phyloP scores from a whole-genome alignment of 2,888 invertebrate species.

The Athalia rosae region DNA sequence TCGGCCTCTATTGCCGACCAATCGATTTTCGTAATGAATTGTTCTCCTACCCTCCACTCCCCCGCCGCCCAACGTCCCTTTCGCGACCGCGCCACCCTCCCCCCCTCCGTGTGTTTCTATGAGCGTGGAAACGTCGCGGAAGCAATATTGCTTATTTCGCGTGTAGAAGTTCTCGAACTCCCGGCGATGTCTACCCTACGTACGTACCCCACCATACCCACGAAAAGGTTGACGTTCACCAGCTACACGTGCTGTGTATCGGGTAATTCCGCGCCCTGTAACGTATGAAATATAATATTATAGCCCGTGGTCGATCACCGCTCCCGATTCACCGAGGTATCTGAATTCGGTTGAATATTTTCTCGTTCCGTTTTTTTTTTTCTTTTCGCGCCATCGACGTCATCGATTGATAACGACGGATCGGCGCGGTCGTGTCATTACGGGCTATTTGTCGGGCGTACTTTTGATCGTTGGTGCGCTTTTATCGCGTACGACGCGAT shows the following conservation, averaged over 20 bases:
- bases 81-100: not conserved
- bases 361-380: not conserved
- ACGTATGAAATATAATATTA: too few species aligned
- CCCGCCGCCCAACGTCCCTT: not conserved
- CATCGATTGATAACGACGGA: not conserved
- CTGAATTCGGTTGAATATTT: too few species aligned
- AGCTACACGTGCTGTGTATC: too few species aligned
- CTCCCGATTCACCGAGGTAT: too few species aligned
- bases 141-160: conserved; percentile 70
- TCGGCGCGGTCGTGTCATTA: too few species aligned
- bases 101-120: not conserved
- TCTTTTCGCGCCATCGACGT: not conserved
- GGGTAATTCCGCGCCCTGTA: too few species aligned
- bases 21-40: conserved; percentile 71
- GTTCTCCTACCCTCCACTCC: conserved; percentile 59
- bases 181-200: not conserved
- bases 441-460: too few species aligned
- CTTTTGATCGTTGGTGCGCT: too few species aligned
- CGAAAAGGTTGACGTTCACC: not conserved
- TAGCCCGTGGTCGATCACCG: too few species aligned
- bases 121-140: conserved; percentile 48
- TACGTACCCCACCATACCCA: not conserved
- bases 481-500: too few species aligned
- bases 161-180: conserved; percentile 62
- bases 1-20: conserved; percentile 64